Evolutionary conservation across 2,888 invertebrate species (phyloP).

Genomic region (Bembecia ichneumoniformis): DNA sequence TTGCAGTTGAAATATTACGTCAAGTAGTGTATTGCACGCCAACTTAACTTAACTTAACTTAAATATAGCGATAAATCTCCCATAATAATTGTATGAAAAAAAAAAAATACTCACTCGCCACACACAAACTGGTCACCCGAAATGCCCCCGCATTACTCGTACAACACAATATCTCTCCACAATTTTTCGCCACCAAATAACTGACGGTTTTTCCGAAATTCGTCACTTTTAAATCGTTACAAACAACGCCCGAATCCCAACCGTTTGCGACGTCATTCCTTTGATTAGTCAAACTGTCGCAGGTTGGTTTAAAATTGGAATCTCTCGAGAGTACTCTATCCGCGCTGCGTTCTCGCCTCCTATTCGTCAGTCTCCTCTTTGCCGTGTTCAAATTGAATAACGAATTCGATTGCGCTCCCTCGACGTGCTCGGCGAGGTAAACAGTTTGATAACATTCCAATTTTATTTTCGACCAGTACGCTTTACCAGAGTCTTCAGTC

Average conservation of each 20-base stretch:
- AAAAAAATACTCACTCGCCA: constrained; percentile 38
- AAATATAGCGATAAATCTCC: too few species aligned
- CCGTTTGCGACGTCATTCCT: constrained; percentile 13
- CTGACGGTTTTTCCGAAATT: constrained; percentile 28
- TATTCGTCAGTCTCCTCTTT: constrained; percentile 35
- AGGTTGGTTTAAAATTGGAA: background rate
- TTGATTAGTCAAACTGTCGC: background rate
- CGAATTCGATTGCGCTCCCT: constrained; percentile 12
- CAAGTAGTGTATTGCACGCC: too few species aligned
- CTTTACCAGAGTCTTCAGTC: constrained; percentile 42
- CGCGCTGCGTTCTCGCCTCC: constrained; percentile 16
- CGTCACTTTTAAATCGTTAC: constrained; percentile 47
- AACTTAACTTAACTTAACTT: too few species aligned
- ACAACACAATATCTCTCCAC: constrained; percentile 51
- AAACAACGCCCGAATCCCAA: constrained; percentile 44
- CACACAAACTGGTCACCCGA: constrained; percentile 32
- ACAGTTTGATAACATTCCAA: constrained; percentile 44
- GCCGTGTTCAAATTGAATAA: constrained; percentile 49
- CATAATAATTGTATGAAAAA: too few species aligned
- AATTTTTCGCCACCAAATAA: constrained; percentile 50
- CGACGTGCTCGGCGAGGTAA: constrained; percentile 32
- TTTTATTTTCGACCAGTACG: constrained; percentile 52
- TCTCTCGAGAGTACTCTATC: background rate
- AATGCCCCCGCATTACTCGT: constrained; percentile 31
- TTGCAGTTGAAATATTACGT: too few species aligned